Evolutionary conservation across 2,888 invertebrate genomes (phyloP), one percentile per base, ranked within the genome.

Genomic region (Lobophora halterata): DNA sequence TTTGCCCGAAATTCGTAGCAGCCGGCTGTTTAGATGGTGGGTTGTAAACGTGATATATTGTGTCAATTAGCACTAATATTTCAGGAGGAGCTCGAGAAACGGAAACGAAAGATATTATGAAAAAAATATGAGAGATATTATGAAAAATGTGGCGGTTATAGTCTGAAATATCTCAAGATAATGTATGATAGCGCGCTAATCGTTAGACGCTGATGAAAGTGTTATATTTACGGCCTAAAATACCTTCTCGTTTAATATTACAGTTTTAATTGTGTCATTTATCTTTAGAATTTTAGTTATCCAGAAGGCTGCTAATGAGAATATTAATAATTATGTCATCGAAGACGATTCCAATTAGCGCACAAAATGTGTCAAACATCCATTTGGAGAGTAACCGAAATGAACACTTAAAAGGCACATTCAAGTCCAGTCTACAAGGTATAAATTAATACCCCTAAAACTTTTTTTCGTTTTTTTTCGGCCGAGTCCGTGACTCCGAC

Each of bases 1-100:
- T 68, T 58, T 60, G 51, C 55, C 60, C 54, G 52, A 55, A 60
- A 55, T 55, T 54, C 50, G 58, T 61, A 54, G 39, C 57, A 56
- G 55, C 21, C 42, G 31, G 35, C 33, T 44, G 24, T 53, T 57
- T 61, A 58, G 46, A 55, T 47, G 55, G 37, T 52, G 36, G 34
- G 35, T 58, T 65, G 54, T 52, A 42, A 41, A 54, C 36, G 55
- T 66, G 62, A 66, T 54, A 57, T 59, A 65, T 65, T 44, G 40
- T 39, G 36, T 46, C 57, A 55, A 62, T 65, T 63, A 64, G 49
- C 40, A 52, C 49, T 55, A 55, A 57, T 62, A 62, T 58, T 62
- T 55, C 44, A 40, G 55, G 51, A 20, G 49, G 56, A 50, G 50
- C 52, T 14, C 41, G 33, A 38, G 52, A 49, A 45, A 50, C 49